Conservation (phyloP, 1,140 invertebrate species). For the Aphelinus certus region DNA sequence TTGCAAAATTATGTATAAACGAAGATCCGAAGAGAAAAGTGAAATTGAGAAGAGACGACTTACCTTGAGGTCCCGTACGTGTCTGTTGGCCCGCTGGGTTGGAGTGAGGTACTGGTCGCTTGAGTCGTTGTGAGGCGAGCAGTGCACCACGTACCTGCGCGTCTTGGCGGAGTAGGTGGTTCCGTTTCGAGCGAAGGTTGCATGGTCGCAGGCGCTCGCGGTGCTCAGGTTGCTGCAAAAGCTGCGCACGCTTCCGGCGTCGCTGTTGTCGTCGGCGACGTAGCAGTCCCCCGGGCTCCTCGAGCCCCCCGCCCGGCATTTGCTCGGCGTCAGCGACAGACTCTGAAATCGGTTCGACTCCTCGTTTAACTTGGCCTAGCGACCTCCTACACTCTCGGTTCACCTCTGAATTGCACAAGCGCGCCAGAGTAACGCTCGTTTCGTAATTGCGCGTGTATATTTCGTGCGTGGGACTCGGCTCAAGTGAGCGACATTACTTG, state of each 20-base stretch:
- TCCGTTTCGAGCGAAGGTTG: conserved; percentile 81
- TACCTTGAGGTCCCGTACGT: conserved; percentile 75
- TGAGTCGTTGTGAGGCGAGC: conserved; percentile 78
- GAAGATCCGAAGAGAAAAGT: conserved; percentile 7
- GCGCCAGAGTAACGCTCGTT: too few relatives aligned
- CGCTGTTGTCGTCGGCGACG: conserved; percentile 69
- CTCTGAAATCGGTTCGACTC: conserved; percentile 52
- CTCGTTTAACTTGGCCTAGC: too few relatives aligned
- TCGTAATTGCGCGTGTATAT: too few relatives aligned
- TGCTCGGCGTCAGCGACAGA: conserved; percentile 64
- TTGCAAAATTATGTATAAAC: too few relatives aligned
- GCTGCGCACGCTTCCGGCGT: conserved; percentile 79
- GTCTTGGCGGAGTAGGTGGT: conserved; percentile 75
- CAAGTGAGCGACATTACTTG: too few relatives aligned
- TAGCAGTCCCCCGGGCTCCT: conserved; percentile 42
- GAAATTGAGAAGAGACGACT: conserved; percentile 7
- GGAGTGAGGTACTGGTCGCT: conserved; percentile 86
- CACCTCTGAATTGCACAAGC: too few relatives aligned
- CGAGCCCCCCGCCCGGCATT: conserved; percentile 52
- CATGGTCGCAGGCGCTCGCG: conserved; percentile 78
- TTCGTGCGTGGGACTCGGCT: too few relatives aligned
- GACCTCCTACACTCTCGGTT: too few relatives aligned
- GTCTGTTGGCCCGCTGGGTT: conserved; percentile 82
- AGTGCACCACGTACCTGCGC: conserved; percentile 81
- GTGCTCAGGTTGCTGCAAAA: conserved; percentile 79